Conservation (phyloP, 1,140 invertebrate species). For the Drosophila nebulosa region DNA sequence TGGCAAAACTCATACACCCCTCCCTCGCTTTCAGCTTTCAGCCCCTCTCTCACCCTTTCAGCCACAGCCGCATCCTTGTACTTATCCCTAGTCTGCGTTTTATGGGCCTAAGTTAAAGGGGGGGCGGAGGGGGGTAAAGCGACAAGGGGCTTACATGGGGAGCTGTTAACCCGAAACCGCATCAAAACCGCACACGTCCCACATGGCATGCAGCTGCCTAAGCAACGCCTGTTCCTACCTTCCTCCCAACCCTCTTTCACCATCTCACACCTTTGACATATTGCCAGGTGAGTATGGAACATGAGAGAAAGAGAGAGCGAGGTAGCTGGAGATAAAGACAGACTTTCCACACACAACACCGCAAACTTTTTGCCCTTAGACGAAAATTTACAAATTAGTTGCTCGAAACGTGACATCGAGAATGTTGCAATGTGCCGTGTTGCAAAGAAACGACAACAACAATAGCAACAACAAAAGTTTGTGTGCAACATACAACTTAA, state of each 20-base stretch:
- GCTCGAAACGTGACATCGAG: slow-evolving; percentile 69
- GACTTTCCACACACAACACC: slow-evolving; percentile 12
- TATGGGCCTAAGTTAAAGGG: slow-evolving; percentile 36
- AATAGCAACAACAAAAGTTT: slow-evolving; percentile 42
- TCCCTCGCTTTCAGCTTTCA: too few relatives aligned
- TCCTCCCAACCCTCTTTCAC: neutral
- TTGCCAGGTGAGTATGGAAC: slow-evolving; percentile 32
- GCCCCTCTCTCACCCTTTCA: neutral
- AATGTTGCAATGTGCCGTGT: slow-evolving; percentile 28
- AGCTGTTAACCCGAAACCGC: slow-evolving; percentile 70
- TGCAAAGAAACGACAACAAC: slow-evolving; percentile 25
- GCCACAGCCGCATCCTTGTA: slow-evolving; percentile 3
- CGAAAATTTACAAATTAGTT: slow-evolving; percentile 78
- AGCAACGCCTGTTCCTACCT: neutral
- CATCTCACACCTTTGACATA: slow-evolving; percentile 63
- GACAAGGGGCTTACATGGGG: neutral
- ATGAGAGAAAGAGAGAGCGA: neutral
- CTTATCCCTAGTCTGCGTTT: slow-evolving; percentile 39
- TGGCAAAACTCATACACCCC: slow-evolving; percentile 57
- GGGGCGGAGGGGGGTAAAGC: neutral
- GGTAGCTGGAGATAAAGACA: neutral
- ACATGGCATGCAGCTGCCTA: slow-evolving; percentile 58
- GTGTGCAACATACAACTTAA: slow-evolving; percentile 56
- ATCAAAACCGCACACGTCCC: slow-evolving; percentile 70
- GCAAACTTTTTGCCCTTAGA: slow-evolving; percentile 50